phyloP scores from a whole-genome alignment of 2,113 vertebrate species.

The Onychostruthus taczanowskii region DNA sequence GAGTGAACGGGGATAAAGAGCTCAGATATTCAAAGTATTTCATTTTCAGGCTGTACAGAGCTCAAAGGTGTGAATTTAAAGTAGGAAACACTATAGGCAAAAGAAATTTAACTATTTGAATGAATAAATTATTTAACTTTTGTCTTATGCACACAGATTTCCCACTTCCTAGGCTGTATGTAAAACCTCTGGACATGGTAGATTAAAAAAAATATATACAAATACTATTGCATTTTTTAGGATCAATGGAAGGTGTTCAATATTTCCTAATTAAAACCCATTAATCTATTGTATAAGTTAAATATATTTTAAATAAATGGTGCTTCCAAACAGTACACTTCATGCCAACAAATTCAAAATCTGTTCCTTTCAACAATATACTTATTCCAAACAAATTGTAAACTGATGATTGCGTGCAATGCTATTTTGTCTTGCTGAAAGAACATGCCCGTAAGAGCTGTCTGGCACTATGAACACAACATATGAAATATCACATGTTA shows the following conservation, averaged over 20 bases:
- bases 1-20: not conserved
- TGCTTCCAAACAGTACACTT: not conserved
- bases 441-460: not conserved
- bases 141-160: not conserved
- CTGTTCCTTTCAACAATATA: not conserved
- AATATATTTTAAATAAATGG: not conserved
- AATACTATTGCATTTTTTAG: not conserved
- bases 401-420: accelerated
- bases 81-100: not conserved
- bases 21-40: not conserved
- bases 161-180: not conserved
- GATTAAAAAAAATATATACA: not conserved
- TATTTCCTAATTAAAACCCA: not conserved
- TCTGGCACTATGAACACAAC: not conserved
- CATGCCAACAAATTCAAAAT: not conserved
- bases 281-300: not conserved
- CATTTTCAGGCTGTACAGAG: not conserved
- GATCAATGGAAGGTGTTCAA: not conserved
- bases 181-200: not conserved
- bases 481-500: not conserved
- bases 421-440: not conserved
- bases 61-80: not conserved
- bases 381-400: not conserved
- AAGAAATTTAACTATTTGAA: not conserved
- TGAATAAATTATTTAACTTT: not conserved